phyloP scores from a whole-genome alignment of 2,797 vertebrate species.

The Rhinoraja longicauda region DNA sequence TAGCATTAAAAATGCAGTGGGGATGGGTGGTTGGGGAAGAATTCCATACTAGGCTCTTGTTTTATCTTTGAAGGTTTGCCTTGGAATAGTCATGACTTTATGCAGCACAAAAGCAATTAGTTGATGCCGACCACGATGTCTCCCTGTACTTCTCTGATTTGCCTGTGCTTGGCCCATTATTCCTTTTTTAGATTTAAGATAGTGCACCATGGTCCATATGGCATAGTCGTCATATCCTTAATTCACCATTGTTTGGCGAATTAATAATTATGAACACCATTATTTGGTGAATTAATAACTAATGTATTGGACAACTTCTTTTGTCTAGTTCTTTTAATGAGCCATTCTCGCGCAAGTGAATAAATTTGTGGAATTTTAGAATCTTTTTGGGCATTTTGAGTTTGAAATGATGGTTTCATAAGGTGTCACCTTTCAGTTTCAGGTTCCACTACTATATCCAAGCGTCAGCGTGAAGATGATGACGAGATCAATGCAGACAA shows the following conservation, averaged over 20 bases:
- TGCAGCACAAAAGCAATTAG: too few relatives aligned
- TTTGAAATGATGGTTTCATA: background rate
- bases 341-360: background rate
- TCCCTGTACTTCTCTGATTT: too few relatives aligned
- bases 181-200: too few relatives aligned
- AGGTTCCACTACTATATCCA: slow-evolving; percentile 76
- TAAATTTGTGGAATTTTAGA: background rate
- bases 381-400: background rate
- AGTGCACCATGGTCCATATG: too few relatives aligned
- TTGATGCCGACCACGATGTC: too few relatives aligned
- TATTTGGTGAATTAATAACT: background rate
- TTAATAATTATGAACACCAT: background rate
- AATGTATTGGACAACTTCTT: background rate
- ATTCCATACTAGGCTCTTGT: too few relatives aligned
- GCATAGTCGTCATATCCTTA: too few relatives aligned
- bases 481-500: slow-evolving; percentile 71
- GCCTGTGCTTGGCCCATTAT: too few relatives aligned
- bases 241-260: background rate
- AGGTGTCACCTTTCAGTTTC: slow-evolving; percentile 65
- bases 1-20: too few relatives aligned
- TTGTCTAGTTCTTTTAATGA: background rate
- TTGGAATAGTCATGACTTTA: too few relatives aligned
- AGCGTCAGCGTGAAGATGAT: slow-evolving; percentile 88
- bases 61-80: too few relatives aligned
- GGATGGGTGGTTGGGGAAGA: background rate